phyloP scores from a whole-genome alignment of 1,140 invertebrate genomes.

The Triops cancriformis region DNA sequence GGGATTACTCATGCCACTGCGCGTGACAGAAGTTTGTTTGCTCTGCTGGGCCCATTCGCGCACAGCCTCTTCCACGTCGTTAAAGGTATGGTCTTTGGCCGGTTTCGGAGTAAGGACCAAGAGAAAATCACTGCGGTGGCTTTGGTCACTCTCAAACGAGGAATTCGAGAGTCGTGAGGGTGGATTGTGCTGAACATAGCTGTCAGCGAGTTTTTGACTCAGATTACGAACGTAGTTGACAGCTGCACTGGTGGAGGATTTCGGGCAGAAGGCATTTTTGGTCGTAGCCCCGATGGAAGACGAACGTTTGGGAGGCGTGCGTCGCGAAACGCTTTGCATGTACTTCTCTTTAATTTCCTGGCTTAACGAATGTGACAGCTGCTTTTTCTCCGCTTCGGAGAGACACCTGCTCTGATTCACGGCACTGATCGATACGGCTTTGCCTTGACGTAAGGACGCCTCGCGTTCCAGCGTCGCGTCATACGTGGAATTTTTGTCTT shows the following conservation, averaged over 20 bases:
- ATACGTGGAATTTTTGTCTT: neutral
- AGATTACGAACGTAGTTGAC: neutral
- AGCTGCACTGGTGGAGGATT: neutral
- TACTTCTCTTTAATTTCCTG: conserved; percentile 48
- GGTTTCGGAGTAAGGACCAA: conserved; percentile 43
- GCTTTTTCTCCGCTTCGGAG: conserved; percentile 60
- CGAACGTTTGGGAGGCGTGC: conserved; percentile 1
- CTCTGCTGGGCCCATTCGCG: conserved; percentile 42
- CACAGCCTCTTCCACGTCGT: conserved; percentile 42
- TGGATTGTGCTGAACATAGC: neutral
- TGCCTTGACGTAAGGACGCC: conserved; percentile 28
- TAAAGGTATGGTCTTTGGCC: conserved; percentile 33
- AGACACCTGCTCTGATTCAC: conserved; percentile 29
- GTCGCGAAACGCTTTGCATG: neutral
- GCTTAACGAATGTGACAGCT: conserved; percentile 58
- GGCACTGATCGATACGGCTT: conserved; percentile 29
- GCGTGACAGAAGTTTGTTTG: conserved; percentile 15
- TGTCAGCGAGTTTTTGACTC: neutral
- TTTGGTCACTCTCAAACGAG: conserved; percentile 38
- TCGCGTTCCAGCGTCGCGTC: conserved; percentile 16
- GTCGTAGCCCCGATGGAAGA: conserved; percentile 22
- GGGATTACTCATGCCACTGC: neutral
- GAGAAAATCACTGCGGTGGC: conserved; percentile 43
- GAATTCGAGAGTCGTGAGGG: conserved; percentile 37
- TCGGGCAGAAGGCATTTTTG: neutral